Evolutionary conservation across 1,140 invertebrate species (phyloP).

Genomic region (Eubasilissa regina): DNA sequence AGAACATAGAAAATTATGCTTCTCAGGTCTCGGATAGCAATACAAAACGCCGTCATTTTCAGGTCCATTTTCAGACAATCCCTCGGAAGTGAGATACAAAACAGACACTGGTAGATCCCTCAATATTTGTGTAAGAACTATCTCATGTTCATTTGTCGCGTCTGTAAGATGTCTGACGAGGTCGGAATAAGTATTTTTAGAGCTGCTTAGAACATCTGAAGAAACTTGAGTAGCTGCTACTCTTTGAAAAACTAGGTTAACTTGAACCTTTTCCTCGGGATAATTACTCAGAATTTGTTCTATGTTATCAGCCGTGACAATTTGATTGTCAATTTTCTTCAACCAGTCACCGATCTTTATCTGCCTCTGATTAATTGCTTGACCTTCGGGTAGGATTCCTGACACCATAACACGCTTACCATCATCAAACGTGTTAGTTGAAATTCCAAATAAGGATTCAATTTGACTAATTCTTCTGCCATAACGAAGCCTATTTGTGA

Average conservation of each 20-base stretch:
- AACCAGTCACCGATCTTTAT: conserved; percentile 80
- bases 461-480: conserved; percentile 74
- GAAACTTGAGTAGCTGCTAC: conserved; percentile 73
- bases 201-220: conserved; percentile 66
- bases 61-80: conserved; percentile 74
- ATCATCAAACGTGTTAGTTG: conserved; percentile 73
- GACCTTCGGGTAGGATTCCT: conserved; percentile 75
- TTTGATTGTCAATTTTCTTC: conserved; percentile 72
- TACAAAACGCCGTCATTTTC: conserved; percentile 79
- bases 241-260: conserved; percentile 73
- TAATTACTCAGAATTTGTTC: conserved; percentile 60
- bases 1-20: conserved; percentile 74
- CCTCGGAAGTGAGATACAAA: conserved; percentile 76
- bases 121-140: conserved; percentile 71
- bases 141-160: conserved; percentile 70
- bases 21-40: conserved; percentile 77
- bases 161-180: conserved; percentile 71
- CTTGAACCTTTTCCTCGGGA: conserved; percentile 41
- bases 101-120: conserved; percentile 75
- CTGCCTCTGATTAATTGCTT: conserved; percentile 73
- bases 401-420: conserved; percentile 76
- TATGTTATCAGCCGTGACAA: conserved; percentile 71
- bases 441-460: conserved; percentile 76
- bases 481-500: conserved; percentile 72
- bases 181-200: conserved; percentile 69